Base-by-base conservation (phyloP, 2,797 vertebrate genomes). In the Chloroceryle inda region DNA sequence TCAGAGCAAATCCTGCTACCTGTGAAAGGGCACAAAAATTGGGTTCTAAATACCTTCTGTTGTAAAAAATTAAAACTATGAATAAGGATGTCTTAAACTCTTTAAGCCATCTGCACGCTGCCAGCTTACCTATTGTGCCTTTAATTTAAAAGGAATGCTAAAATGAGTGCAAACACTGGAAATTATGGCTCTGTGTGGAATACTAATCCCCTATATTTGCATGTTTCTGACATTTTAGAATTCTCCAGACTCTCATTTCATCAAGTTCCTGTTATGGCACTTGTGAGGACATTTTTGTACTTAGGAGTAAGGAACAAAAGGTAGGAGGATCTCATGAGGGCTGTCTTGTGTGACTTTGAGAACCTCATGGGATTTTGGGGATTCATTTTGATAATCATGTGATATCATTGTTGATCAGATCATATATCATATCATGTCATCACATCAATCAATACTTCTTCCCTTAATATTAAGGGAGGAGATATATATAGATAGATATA, bases 141-240 rank as follows among this genome's bases (percentile, higher is more conserved):
- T 94, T 94, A 94, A 94, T 94, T 96, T 95, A 88, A 95, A 96
- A 92, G 85, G 67, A 86, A 88, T 79, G 63, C 42, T 94, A 90
- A 95, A 96, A 63, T 56, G 88, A 95, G 63, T 86, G 89, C 92
- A 96, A 96, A 97, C 83, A 87, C 87, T 85, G 92, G 81, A 94
- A 96, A 94, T 94, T 45, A 94, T n/a, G 85, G 67, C 80, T 86
- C 93, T 86, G 80, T 56, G 44, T 86, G 91, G 96, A 96, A 93
- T 93, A 85, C 83, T 95, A 87, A 94, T 90, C 80, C 0, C 0
- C 9, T 67, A 62, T 90, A 92, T 94, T 94, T 94, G 71, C 73
- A 85, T 89, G 79, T 88, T 92, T 90, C 91, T 96, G 69, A 67
- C 91, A 61, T 79, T 76, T 90, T 21, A n/a, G 35, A 91, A 92